These are phyloP conservation scores for Macquaria ambigua DNA, from an alignment of 2,113 vertebrate species.

Conservation along the genomic window DNA sequence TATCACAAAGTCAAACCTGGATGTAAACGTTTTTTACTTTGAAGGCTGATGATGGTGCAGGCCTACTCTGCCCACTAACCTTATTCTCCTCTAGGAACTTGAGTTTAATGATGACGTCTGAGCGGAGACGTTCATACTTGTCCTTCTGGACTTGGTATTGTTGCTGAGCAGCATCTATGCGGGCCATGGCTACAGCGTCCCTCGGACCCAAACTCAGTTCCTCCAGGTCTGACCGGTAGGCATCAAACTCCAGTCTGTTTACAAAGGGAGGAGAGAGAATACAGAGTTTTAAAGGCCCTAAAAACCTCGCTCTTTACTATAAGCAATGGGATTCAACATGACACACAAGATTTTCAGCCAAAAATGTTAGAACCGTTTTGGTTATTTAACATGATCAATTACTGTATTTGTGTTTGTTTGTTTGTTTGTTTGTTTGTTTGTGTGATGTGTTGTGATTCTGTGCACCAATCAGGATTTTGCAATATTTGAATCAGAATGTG, in stretches of 20 bases:
- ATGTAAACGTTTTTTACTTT: not conserved
- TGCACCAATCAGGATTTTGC: not conserved
- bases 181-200: constrained; percentile 89
- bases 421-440: not conserved
- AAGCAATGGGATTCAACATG: not conserved
- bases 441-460: no score
- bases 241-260: constrained; percentile 93
- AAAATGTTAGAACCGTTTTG: not conserved
- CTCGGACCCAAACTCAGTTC: constrained; percentile 93
- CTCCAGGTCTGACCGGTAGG: constrained; percentile 96
- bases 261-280: not conserved
- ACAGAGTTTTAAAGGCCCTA: not conserved
- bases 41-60: not conserved
- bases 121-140: constrained; percentile 95
- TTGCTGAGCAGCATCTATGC: constrained; percentile 91
- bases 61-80: constrained; percentile 74
- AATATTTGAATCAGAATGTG: not conserved
- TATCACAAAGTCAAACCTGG: not conserved
- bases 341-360: not conserved
- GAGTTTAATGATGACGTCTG: constrained; percentile 95
- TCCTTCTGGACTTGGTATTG: constrained; percentile 94
- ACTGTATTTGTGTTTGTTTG: not conserved
- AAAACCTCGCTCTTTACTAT: not conserved
- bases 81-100: constrained; percentile 99
- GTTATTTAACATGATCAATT: not conserved